phyloP scores from a whole-genome alignment of 2,888 invertebrate species.

The Ectemnius continuus region DNA sequence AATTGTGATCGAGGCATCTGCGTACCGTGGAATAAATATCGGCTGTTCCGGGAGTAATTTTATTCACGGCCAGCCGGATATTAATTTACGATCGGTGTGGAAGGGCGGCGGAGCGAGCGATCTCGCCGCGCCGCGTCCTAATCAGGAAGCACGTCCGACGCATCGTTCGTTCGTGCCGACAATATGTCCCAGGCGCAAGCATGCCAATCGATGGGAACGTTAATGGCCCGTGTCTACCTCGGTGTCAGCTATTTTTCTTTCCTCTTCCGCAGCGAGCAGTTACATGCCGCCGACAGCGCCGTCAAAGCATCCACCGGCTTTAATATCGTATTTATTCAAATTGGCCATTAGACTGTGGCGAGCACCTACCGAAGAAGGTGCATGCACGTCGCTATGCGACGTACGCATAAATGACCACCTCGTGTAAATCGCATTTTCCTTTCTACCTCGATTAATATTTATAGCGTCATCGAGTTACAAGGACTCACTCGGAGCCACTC shows the following conservation, averaged over 20 bases:
- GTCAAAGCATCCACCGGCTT: constrained; percentile 24
- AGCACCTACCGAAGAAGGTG: too few relatives aligned
- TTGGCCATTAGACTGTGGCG: constrained; percentile 48
- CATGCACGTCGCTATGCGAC: not conserved
- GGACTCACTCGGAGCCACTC: too few relatives aligned
- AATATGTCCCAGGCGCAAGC: constrained; percentile 42
- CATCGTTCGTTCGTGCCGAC: constrained; percentile 32
- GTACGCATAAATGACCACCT: constrained; percentile 55
- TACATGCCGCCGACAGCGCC: constrained; percentile 48
- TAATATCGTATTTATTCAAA: constrained; percentile 66
- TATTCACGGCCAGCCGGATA: constrained; percentile 16
- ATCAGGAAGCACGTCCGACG: constrained; percentile 37
- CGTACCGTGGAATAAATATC: constrained; percentile 1
- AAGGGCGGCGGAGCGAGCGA: constrained; percentile 13
- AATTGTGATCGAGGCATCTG: too few relatives aligned
- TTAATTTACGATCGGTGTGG: constrained; percentile 36
- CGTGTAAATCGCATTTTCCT: constrained; percentile 58
- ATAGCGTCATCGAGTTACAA: constrained; percentile 42
- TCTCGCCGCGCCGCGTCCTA: not conserved
- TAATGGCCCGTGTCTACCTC: constrained; percentile 49
- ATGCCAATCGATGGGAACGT: constrained; percentile 53
- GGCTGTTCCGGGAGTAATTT: constrained; percentile 1
- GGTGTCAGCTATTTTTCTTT: constrained; percentile 55
- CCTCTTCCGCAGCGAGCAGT: constrained; percentile 44
- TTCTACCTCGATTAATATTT: constrained; percentile 51